phyloP scores from a whole-genome alignment of 1,140 invertebrate genomes.

The Drosophila bocqueti region DNA sequence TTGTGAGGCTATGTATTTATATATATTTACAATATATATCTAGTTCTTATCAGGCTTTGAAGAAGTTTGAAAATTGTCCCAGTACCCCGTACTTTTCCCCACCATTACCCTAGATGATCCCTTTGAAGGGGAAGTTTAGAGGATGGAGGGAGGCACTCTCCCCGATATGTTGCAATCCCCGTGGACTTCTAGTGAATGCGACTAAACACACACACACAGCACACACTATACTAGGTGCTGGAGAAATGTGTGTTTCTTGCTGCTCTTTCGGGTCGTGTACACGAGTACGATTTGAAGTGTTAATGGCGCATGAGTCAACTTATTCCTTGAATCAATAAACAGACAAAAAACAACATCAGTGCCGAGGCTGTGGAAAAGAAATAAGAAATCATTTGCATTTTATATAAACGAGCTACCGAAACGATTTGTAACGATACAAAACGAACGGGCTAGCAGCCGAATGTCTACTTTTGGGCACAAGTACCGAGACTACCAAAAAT shows the following conservation, averaged over 20 bases:
- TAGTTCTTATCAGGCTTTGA: too few relatives aligned
- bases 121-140: not conserved
- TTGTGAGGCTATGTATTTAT: too few relatives aligned
- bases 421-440: constrained; percentile 44
- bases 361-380: constrained; percentile 29
- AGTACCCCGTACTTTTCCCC: too few relatives aligned
- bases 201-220: constrained; percentile 1
- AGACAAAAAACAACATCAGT: constrained; percentile 28
- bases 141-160: not conserved
- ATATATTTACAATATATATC: too few relatives aligned
- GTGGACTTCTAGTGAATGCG: constrained; percentile 15
- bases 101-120: not conserved
- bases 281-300: constrained; percentile 68
- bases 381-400: constrained; percentile 73
- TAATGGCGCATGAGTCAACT: constrained; percentile 78
- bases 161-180: constrained; percentile 5
- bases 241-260: constrained; percentile 10
- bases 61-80: not conserved
- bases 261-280: constrained; percentile 39
- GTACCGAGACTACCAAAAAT: constrained; percentile 77
- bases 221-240: not conserved
- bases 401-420: constrained; percentile 58
- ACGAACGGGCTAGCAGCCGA: constrained; percentile 25
- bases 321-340: constrained; percentile 80
- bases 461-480: constrained; percentile 77